phyloP scores from a whole-genome alignment of 2,113 vertebrate species.

The Rhinoderma darwinii region DNA sequence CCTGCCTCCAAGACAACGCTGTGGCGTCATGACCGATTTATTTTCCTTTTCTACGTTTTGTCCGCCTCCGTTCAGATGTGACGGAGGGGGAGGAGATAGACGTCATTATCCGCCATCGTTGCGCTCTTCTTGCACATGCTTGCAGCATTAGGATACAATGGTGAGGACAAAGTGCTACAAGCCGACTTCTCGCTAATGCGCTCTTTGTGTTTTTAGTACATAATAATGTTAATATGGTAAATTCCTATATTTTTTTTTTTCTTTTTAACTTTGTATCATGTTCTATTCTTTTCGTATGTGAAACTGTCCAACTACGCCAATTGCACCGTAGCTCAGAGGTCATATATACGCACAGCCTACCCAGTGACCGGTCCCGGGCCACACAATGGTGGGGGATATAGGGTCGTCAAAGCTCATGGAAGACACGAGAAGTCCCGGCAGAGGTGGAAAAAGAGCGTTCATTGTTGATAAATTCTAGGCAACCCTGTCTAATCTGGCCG shows the following conservation, averaged over 20 bases:
- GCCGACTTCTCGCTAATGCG: not conserved
- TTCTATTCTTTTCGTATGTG: not conserved
- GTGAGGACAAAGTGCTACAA: constrained; percentile 44
- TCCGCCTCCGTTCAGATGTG: not conserved
- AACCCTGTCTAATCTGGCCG: not conserved
- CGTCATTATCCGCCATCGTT: not conserved
- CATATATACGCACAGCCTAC: no score
- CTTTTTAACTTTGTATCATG: not conserved
- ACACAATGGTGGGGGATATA: no score
- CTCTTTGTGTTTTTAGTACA: constrained; percentile 34
- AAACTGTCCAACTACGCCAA: not conserved
- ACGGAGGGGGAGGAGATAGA: constrained; percentile 18
- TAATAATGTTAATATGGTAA: constrained; percentile 25
- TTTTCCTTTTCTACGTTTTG: not conserved
- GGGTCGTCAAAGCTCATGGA: not conserved
- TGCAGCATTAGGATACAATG: not conserved
- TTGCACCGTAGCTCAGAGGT: not conserved
- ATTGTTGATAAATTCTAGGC: not conserved
- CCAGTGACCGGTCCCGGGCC: not conserved
- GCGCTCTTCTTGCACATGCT: constrained; percentile 38
- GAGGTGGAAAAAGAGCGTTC: not conserved
- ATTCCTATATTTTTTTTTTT: not conserved
- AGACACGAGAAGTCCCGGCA: not conserved
- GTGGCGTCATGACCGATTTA: not conserved
- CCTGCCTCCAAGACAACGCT: not conserved